Evolutionary conservation across 2,888 invertebrate genomes (phyloP), one percentile per base, ranked within the genome.

Genomic region (Pristionchus exspectatus): DNA sequence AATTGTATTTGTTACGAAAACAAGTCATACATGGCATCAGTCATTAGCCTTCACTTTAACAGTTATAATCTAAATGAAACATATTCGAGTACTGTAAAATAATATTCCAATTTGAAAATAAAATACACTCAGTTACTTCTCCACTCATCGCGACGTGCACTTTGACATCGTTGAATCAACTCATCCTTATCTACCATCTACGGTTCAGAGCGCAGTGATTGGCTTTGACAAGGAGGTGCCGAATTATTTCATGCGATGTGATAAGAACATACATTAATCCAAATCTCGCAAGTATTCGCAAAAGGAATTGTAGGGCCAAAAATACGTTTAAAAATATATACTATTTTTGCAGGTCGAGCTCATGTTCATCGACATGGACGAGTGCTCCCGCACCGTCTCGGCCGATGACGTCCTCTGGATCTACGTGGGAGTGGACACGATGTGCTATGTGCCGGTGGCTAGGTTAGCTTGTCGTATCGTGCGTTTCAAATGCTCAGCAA

Each of bases 331-430:
- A n/a, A n/a, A n/a, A n/a, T n/a, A n/a, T n/a, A n/a, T n/a, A n/a
- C n/a, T 33, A 88, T 81, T 83, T 4, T 2, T 59, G 38, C 66
- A 89, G 92, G 97, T 98, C 0, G 97, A 97, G 92, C 98, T 98
- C 98, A 96, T 98, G 95, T 97, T 97, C 16, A 96, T 98, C 10
- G 98, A 98, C 96, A 98, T 98, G 96, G 98, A 98, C 95, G 97
- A 97, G 90, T 98, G 98, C 95, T 97, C 97, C 87, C 98, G 83
- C 0, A 93, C 93, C 14, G 0, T 97, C 97, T 1, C 98, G 98
- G 96, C 97, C 0, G 98, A 98, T 96, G 98, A 99, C 96, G 97
- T 97, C 27, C 95, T 96, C 2, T 96, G 96, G 93, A 95, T 96
- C 74, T 96, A 95, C 74, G 95, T 96, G 74, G 92, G 91, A 50